Conservation (phyloP, 2,888 invertebrate species). For the Scrobipalpa costella region DNA sequence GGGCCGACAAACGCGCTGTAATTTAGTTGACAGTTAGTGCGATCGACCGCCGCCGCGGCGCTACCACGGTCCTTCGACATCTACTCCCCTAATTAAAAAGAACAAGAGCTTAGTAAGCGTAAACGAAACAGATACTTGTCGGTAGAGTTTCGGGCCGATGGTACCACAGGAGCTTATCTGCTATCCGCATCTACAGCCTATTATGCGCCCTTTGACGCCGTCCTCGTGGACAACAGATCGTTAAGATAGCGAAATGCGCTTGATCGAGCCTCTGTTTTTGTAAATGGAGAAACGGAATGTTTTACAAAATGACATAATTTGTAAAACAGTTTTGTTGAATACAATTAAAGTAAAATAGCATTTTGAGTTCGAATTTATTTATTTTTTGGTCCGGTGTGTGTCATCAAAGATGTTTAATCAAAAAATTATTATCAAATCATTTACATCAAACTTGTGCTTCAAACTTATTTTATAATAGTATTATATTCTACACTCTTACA, state of each 20-base stretch:
- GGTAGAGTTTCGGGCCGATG: slow-evolving; percentile 11
- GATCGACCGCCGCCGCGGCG: slow-evolving; percentile 46
- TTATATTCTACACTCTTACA: too few relatives aligned
- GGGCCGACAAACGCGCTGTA: slow-evolving; percentile 73
- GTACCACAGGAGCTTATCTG: slow-evolving; percentile 59
- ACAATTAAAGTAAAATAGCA: not conserved
- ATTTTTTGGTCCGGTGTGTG: not conserved
- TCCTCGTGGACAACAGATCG: slow-evolving; percentile 59
- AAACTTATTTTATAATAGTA: too few relatives aligned
- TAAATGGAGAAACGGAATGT: slow-evolving; percentile 2
- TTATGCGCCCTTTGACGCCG: slow-evolving; percentile 73
- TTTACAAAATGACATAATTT: slow-evolving; percentile 20
- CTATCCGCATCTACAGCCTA: slow-evolving; percentile 69
- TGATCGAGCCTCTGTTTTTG: slow-evolving; percentile 28
- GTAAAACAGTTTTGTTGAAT: not conserved
- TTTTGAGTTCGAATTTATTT: not conserved
- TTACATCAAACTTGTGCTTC: too few relatives aligned
- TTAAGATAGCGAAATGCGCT: slow-evolving; percentile 53
- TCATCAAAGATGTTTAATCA: not conserved
- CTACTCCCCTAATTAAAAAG: slow-evolving; percentile 19
- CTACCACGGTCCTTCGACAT: slow-evolving; percentile 20
- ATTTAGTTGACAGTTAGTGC: slow-evolving; percentile 75
- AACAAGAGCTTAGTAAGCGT: not conserved
- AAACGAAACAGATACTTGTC: not conserved
- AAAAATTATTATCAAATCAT: not conserved